Conservation (phyloP, 1,140 invertebrate genomes). For the Sycophaga agraensis region DNA sequence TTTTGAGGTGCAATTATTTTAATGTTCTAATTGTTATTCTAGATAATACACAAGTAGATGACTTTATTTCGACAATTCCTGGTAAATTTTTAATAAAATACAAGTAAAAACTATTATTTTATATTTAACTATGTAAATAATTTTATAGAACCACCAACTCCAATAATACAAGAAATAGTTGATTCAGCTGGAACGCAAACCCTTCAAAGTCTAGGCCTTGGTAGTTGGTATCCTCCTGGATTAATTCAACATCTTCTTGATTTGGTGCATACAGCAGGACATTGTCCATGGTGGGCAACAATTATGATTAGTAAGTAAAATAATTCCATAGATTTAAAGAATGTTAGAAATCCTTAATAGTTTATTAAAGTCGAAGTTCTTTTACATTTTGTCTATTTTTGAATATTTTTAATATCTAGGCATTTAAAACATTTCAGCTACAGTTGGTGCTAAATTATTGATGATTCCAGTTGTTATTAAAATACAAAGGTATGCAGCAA, state of each 20-base stretch:
- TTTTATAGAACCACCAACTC: slow-evolving; percentile 23
- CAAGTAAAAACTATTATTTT: not conserved
- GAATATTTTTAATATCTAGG: not conserved
- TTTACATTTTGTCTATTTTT: not conserved
- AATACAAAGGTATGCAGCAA: slow-evolving; percentile 74
- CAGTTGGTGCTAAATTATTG: slow-evolving; percentile 68
- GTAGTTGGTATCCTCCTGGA: slow-evolving; percentile 75
- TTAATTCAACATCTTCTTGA: slow-evolving; percentile 80
- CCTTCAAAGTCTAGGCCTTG: slow-evolving; percentile 78
- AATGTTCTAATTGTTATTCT: not conserved
- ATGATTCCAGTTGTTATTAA: slow-evolving; percentile 84
- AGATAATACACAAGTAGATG: slow-evolving; percentile 1
- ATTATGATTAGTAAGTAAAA: slow-evolving; percentile 69
- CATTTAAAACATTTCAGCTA: slow-evolving; percentile 62
- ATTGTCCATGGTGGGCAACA: slow-evolving; percentile 87
- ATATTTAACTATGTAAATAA: not conserved
- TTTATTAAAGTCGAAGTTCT: not conserved
- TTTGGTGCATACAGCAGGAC: slow-evolving; percentile 72
- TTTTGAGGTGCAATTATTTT: not conserved
- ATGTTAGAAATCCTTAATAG: not conserved
- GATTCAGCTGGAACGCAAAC: slow-evolving; percentile 68
- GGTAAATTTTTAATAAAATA: no score
- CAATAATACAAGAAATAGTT: slow-evolving; percentile 45
- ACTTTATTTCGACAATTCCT: slow-evolving; percentile 8
- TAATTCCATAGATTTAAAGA: slow-evolving; percentile 14